phyloP scores from a whole-genome alignment of 2,797 vertebrate genomes.

The Taenioides sp. region DNA sequence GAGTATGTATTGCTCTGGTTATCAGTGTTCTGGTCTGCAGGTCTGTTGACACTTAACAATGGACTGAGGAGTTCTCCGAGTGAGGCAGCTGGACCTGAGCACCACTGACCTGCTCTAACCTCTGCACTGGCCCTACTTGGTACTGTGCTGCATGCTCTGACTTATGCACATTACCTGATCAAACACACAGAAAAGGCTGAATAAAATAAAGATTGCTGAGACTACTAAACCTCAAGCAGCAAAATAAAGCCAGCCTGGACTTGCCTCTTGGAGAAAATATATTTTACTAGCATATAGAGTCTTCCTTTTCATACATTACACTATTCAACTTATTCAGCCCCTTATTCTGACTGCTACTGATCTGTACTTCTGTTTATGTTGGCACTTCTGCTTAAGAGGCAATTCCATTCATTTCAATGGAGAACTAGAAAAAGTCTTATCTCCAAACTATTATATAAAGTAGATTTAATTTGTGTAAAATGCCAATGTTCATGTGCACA shows the following conservation, averaged over 20 bases:
- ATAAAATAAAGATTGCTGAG: constrained; percentile 11
- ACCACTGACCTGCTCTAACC: constrained; percentile 17
- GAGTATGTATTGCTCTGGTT: constrained; percentile 47
- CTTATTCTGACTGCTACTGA: too few relatives aligned
- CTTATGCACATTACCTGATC: background rate
- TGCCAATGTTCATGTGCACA: too few relatives aligned
- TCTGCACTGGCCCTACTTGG: constrained; percentile 2
- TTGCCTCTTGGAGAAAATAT: constrained; percentile 64
- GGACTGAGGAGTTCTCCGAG: constrained; percentile 17
- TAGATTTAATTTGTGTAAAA: too few relatives aligned
- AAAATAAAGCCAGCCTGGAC: constrained; percentile 23
- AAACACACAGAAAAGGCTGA: constrained; percentile 10
- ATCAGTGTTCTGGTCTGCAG: constrained; percentile 55
- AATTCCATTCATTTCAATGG: too few relatives aligned
- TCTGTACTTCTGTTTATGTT: too few relatives aligned
- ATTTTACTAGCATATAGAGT: constrained; percentile 72
- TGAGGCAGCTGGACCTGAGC: constrained; percentile 31
- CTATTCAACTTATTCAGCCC: too few relatives aligned
- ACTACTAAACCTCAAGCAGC: constrained; percentile 70
- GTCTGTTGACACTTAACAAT: constrained; percentile 52
- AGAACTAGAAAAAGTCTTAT: too few relatives aligned
- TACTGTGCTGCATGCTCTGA: background rate
- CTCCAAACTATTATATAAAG: too few relatives aligned
- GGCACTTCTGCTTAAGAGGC: too few relatives aligned
- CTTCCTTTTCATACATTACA: constrained; percentile 13